Conservation (phyloP, 2,888 invertebrate genomes). For the Drosophila formosana region DNA sequence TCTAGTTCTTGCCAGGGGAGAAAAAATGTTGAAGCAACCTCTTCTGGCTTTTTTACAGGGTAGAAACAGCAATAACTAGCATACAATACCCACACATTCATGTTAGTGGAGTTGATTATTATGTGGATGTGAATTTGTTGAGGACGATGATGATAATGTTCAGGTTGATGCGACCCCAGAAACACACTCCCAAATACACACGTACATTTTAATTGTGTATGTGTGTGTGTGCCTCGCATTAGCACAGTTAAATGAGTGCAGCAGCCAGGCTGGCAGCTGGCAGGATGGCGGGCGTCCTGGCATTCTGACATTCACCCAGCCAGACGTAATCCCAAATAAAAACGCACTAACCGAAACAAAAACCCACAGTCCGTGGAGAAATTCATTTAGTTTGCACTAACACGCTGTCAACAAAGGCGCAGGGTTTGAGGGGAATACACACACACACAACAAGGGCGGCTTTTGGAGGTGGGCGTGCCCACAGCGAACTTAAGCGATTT, state of each 20-base stretch:
- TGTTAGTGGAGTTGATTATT: slow-evolving; percentile 57
- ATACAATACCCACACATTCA: slow-evolving; percentile 34
- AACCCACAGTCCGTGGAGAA: slow-evolving; percentile 75
- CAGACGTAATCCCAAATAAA: slow-evolving; percentile 56
- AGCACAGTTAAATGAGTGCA: slow-evolving; percentile 67
- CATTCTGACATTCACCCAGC: slow-evolving; percentile 35
- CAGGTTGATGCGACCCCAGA: slow-evolving; percentile 48
- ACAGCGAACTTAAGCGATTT: slow-evolving; percentile 75
- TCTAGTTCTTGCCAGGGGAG: background rate
- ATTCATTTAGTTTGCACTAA: slow-evolving; percentile 84
- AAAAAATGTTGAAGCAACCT: background rate
- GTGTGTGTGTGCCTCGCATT: slow-evolving; percentile 45
- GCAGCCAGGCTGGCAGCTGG: slow-evolving; percentile 11
- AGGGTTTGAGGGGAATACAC: slow-evolving; percentile 2
- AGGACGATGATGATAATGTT: slow-evolving; percentile 34
- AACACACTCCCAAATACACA: slow-evolving; percentile 22
- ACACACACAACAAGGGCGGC: slow-evolving; percentile 9
- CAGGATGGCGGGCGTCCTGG: background rate
- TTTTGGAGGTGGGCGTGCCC: slow-evolving; percentile 35
- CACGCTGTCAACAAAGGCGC: slow-evolving; percentile 75
- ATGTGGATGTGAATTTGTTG: slow-evolving; percentile 60
- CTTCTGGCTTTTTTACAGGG: slow-evolving; percentile 23
- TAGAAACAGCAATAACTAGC: slow-evolving; percentile 25
- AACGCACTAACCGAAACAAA: slow-evolving; percentile 63
- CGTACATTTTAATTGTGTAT: slow-evolving; percentile 29